Conservation (phyloP, 2,113 vertebrate genomes). For the Mola mola region DNA sequence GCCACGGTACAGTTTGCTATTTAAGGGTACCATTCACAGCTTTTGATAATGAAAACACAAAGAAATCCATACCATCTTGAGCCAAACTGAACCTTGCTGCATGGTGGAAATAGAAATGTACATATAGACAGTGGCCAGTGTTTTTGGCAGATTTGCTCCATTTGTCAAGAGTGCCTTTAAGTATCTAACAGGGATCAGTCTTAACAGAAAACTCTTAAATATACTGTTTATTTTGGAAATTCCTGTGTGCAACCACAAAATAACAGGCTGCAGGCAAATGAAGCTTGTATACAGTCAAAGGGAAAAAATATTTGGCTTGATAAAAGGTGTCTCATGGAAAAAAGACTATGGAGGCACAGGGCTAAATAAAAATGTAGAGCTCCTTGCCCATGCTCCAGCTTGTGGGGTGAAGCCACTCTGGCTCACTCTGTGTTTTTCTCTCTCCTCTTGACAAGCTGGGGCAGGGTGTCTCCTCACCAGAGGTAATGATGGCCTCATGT, state of each 20-base stretch:
- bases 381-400: constrained; percentile 19
- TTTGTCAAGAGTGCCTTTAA: neutral
- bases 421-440: constrained; percentile 41
- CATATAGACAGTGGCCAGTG: too few species aligned
- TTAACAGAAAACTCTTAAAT: constrained; percentile 15
- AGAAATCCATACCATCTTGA: too few species aligned
- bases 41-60: too few species aligned
- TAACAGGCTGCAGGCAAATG: constrained; percentile 4
- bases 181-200: neutral
- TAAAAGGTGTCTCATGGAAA: neutral
- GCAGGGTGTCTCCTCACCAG: constrained; percentile 47
- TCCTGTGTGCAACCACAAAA: constrained; percentile 27
- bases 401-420: constrained; percentile 48
- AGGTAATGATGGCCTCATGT: constrained; percentile 68
- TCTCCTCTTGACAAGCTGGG: constrained; percentile 28
- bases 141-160: too few species aligned
- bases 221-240: constrained; percentile 17
- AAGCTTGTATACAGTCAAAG: neutral
- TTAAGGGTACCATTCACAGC: too few species aligned
- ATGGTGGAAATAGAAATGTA: too few species aligned
- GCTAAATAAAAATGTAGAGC: neutral
- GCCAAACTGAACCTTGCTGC: too few species aligned
- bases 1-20: too few species aligned
- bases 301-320: constrained; percentile 4
- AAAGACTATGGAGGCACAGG: neutral